These are phyloP conservation scores for Drosophila tristis DNA, from an alignment of 1,140 invertebrate species.

Conservation along the genomic window DNA sequence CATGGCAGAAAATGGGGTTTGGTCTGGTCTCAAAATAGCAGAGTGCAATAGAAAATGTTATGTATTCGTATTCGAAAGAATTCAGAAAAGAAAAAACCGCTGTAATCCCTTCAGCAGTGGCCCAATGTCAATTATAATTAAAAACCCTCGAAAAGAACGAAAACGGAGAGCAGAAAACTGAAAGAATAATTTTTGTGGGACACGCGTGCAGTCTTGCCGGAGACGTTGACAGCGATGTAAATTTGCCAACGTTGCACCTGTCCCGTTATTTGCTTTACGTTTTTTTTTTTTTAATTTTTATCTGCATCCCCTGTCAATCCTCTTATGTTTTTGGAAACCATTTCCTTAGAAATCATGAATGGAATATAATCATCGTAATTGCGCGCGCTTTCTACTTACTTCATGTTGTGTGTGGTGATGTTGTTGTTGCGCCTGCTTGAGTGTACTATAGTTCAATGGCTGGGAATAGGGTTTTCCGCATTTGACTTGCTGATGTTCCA, in stretches of 20 bases:
- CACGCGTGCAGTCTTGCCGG: slow-evolving; percentile 56
- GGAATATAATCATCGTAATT: slow-evolving; percentile 28
- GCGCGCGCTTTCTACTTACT: slow-evolving; percentile 41
- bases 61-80: slow-evolving; percentile 59
- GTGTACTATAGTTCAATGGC: slow-evolving; percentile 35
- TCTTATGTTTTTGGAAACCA: background rate
- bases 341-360: slow-evolving; percentile 49
- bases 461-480: slow-evolving; percentile 38
- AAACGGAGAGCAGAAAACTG: slow-evolving; percentile 7
- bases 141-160: slow-evolving; percentile 19
- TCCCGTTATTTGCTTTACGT: slow-evolving; percentile 31
- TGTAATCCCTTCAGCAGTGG: slow-evolving; percentile 21
- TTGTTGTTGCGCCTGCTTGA: slow-evolving; percentile 14
- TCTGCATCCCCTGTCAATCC: background rate
- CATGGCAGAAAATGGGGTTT: slow-evolving; percentile 63
- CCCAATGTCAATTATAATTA: slow-evolving; percentile 60
- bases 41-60: slow-evolving; percentile 61
- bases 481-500: slow-evolving; percentile 68
- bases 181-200: slow-evolving; percentile 16
- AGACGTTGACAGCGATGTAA: slow-evolving; percentile 11
- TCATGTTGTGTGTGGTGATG: slow-evolving; percentile 3
- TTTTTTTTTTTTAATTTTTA: no score
- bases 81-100: slow-evolving; percentile 14
- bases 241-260: slow-evolving; percentile 61
- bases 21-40: slow-evolving; percentile 73